Conservation (phyloP, 2,113 vertebrate genomes). For the Chloropsis hardwickii region DNA sequence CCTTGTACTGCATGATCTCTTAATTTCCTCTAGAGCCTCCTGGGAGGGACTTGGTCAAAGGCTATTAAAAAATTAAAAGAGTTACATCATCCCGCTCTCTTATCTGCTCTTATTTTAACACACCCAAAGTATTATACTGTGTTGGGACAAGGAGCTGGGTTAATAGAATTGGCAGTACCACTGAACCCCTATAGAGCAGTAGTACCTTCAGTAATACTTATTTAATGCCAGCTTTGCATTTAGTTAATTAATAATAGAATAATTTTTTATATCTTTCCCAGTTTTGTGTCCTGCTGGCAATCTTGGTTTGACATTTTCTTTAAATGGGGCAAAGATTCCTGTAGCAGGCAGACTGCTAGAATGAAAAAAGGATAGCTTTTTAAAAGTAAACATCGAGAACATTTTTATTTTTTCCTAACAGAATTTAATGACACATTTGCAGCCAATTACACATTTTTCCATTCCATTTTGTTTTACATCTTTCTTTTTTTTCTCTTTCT, state of each 20-base stretch:
- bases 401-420: not conserved
- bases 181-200: not conserved
- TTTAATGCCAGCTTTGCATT: not conserved
- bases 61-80: not conserved
- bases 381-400: not conserved
- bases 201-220: not conserved
- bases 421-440: slow-evolving; percentile 1
- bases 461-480: not conserved
- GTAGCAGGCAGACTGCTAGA: not conserved
- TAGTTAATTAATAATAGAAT: not conserved
- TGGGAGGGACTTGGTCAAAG: slow-evolving; percentile 1
- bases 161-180: not conserved
- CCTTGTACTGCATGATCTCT: not conserved
- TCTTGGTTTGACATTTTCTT: slow-evolving; percentile 30
- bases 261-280: not conserved
- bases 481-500: not conserved
- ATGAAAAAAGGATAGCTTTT: not conserved
- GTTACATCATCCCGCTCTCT: not conserved
- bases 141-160: not conserved
- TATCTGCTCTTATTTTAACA: not conserved
- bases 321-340: not conserved
- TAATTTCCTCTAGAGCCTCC: not conserved
- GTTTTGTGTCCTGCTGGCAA: not conserved
- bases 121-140: not conserved
- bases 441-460: not conserved